phyloP scores from a whole-genome alignment of 1,140 invertebrate species.

The Drosophila bocki region DNA sequence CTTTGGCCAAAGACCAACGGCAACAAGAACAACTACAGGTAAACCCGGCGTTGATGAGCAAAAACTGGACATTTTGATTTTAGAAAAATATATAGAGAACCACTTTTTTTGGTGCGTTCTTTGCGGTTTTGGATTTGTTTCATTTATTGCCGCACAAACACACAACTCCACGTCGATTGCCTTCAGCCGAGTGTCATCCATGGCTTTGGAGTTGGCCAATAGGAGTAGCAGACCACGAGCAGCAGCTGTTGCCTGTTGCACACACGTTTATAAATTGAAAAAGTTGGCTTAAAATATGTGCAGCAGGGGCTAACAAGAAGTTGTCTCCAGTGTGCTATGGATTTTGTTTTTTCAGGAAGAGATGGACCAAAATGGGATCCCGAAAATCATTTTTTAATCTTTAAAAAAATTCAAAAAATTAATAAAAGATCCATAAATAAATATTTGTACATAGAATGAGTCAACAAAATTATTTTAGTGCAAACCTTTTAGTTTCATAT shows the following conservation, averaged over 20 bases:
- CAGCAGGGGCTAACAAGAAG: conserved; percentile 32
- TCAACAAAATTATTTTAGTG: too few species aligned
- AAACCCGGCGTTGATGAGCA: conserved; percentile 72
- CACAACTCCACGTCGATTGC: conserved; percentile 21
- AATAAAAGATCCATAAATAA: too few species aligned
- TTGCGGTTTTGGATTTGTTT: conserved; percentile 43
- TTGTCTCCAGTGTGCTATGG: conserved; percentile 13
- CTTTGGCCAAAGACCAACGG: conserved; percentile 67
- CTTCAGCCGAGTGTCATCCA: conserved; percentile 58
- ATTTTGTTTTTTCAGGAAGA: conserved; percentile 23
- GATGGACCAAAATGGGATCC: neutral
- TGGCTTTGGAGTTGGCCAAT: conserved; percentile 59
- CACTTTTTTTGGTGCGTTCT: conserved; percentile 67
- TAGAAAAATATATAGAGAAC: conserved; percentile 84
- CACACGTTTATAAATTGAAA: conserved; percentile 52
- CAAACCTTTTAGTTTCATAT: neutral
- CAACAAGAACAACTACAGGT: conserved; percentile 38
- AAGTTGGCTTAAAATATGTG: conserved; percentile 74
- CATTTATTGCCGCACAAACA: conserved; percentile 28
- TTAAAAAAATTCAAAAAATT: too few species aligned
- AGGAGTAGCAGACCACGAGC: conserved; percentile 42
- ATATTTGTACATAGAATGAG: too few species aligned
- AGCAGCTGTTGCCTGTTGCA: conserved; percentile 49
- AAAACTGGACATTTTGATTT: conserved; percentile 83
- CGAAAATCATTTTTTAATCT: too few species aligned